phyloP scores from a whole-genome alignment of 2,797 vertebrate genomes.

The Anguilla marmorata region DNA sequence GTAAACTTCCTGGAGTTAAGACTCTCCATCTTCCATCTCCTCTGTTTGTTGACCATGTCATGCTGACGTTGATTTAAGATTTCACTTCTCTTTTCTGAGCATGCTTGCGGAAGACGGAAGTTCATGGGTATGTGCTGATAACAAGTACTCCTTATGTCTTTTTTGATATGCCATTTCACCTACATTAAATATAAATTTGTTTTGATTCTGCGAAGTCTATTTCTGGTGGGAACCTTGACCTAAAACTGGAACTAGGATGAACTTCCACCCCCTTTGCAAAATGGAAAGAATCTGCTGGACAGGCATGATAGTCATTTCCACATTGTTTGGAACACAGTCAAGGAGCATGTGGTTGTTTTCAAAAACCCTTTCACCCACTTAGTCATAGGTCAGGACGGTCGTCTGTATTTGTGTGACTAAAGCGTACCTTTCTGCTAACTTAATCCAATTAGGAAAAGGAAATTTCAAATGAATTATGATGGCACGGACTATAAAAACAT shows the following conservation, averaged over 20 bases:
- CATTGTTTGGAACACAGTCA: constrained; percentile 49
- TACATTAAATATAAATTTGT: background rate
- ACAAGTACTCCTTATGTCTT: background rate
- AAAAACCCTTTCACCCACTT: constrained; percentile 62
- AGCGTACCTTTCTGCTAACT: background rate
- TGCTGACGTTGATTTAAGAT: background rate
- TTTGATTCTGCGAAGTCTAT: constrained; percentile 31
- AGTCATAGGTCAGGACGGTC: constrained; percentile 22
- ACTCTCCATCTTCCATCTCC: background rate
- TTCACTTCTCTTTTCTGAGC: background rate
- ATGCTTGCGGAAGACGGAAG: constrained; percentile 18
- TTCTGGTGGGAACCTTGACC: constrained; percentile 52
- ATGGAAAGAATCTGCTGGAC: constrained; percentile 57
- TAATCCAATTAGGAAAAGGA: background rate
- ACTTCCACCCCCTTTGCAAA: constrained; percentile 47
- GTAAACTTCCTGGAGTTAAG: background rate
- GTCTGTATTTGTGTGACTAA: constrained; percentile 44
- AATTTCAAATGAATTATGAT: background rate
- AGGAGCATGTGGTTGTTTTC: constrained; percentile 50
- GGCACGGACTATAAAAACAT: background rate
- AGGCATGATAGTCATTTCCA: constrained; percentile 44
- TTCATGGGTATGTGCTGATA: background rate
- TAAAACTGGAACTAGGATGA: constrained; percentile 19
- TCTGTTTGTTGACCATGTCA: background rate
- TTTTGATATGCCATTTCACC: constrained; percentile 26